Evolutionary conservation across 2,113 vertebrate species (phyloP).

Genomic region (Tiliqua scincoides): DNA sequence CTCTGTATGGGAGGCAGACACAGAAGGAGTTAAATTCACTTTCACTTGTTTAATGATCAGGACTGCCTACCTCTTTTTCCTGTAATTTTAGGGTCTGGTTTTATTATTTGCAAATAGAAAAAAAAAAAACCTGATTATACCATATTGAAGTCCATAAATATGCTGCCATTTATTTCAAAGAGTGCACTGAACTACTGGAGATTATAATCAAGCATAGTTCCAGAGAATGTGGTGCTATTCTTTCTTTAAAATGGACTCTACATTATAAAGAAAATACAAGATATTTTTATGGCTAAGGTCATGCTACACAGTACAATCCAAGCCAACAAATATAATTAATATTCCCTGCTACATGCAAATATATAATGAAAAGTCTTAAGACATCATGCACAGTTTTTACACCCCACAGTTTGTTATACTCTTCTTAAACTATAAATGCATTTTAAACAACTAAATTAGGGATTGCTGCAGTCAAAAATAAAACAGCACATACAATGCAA

Average conservation of each 20-base stretch:
- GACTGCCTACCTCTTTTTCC: background rate
- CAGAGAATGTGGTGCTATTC: background rate
- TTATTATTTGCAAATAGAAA: background rate
- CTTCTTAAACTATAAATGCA: background rate
- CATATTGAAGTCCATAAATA: background rate
- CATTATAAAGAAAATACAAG: background rate
- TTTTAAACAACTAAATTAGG: background rate
- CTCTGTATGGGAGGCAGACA: background rate
- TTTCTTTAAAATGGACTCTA: background rate
- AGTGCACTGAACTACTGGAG: background rate
- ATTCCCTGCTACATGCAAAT: background rate
- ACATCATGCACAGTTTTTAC: background rate
- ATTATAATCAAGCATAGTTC: background rate
- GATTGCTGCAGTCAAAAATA: accelerated
- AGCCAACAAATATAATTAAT: background rate
- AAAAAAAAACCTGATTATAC: background rate
- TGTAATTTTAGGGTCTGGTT: background rate
- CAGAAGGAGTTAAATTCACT: background rate
- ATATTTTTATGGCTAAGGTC: background rate
- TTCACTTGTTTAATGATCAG: background rate
- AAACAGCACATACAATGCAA: background rate
- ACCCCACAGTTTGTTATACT: background rate
- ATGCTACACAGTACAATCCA: background rate
- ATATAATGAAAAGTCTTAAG: background rate
- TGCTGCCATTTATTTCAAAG: background rate